Percentiles rank a stretch among this genome's conserved stretches.
Evolutionary conservation across 2,797 vertebrate genomes (phyloP).

Genomic region (Rallus crepitans): DNA sequence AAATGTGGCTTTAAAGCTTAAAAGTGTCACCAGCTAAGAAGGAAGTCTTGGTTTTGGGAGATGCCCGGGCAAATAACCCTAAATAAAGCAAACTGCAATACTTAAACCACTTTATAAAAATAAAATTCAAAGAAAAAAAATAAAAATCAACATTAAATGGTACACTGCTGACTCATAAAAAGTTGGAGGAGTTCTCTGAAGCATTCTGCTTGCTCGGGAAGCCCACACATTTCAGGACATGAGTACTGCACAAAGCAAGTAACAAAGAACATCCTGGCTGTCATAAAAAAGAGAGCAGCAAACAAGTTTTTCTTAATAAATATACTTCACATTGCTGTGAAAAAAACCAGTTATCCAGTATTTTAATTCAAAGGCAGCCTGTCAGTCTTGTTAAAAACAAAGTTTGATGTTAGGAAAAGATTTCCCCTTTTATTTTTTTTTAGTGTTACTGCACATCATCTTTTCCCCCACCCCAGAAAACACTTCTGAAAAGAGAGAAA

Average conservation of each 20-base stretch:
- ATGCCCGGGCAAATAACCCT: constrained; percentile 5
- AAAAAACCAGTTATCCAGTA: neutral
- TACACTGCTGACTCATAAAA: neutral
- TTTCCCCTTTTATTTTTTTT: neutral
- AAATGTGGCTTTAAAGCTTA: constrained; percentile 33
- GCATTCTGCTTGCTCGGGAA: neutral
- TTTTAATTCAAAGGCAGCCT: neutral
- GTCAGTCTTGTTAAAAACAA: neutral
- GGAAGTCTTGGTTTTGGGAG: constrained; percentile 43
- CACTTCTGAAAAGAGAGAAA: neutral
- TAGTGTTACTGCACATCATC: neutral
- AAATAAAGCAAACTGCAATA: constrained; percentile 11
- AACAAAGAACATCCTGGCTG: neutral
- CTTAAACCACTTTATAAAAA: neutral
- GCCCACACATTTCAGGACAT: neutral
- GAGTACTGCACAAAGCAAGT: neutral
- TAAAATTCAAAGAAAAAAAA: neutral
- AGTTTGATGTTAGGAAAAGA: neutral
- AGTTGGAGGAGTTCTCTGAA: neutral
- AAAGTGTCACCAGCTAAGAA: constrained; percentile 41
- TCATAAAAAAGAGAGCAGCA: neutral
- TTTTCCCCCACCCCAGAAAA: neutral
- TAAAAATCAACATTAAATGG: neutral
- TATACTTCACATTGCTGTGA: neutral
- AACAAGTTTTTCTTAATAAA: neutral